phyloP scores from a whole-genome alignment of 2,797 vertebrate species.

The Astyanax mexicanus region DNA sequence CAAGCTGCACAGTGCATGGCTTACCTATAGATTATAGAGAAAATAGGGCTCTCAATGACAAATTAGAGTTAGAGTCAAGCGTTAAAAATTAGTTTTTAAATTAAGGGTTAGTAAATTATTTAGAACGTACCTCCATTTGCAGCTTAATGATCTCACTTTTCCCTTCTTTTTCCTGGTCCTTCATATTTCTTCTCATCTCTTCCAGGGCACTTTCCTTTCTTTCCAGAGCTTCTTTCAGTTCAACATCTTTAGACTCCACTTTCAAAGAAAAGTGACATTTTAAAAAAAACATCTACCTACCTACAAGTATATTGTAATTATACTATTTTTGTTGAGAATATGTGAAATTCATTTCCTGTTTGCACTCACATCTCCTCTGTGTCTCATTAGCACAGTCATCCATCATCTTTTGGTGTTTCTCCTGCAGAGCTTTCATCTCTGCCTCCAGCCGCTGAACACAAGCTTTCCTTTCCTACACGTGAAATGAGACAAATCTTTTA shows the following conservation, averaged over 20 bases:
- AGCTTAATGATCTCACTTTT: conserved; percentile 90
- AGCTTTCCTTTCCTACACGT: conserved; percentile 63
- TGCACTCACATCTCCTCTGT: conserved; percentile 61
- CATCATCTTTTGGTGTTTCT: conserved; percentile 75
- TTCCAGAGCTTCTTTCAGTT: conserved; percentile 72
- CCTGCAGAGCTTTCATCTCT: conserved; percentile 60
- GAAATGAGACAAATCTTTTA: conserved; percentile 24
- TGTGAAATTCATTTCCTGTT: neutral
- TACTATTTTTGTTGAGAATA: too few species aligned
- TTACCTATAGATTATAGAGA: too few species aligned
- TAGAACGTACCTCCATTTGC: conserved; percentile 87
- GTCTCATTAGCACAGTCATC: conserved; percentile 57
- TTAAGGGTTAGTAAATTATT: neutral
- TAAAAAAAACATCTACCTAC: neutral
- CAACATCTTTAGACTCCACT: conserved; percentile 73
- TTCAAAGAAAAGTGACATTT: conserved; percentile 10
- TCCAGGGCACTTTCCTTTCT: conserved; percentile 81
- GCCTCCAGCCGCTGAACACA: conserved; percentile 63
- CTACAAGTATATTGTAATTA: too few species aligned
- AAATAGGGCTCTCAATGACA: too few species aligned
- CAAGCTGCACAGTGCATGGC: too few species aligned
- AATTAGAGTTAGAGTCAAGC: too few species aligned
- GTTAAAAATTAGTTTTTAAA: too few species aligned
- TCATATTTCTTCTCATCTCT: conserved; percentile 83
- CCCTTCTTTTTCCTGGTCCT: conserved; percentile 85